phyloP scores from a whole-genome alignment of 2,797 vertebrate genomes.

The Serranus cabrilla region DNA sequence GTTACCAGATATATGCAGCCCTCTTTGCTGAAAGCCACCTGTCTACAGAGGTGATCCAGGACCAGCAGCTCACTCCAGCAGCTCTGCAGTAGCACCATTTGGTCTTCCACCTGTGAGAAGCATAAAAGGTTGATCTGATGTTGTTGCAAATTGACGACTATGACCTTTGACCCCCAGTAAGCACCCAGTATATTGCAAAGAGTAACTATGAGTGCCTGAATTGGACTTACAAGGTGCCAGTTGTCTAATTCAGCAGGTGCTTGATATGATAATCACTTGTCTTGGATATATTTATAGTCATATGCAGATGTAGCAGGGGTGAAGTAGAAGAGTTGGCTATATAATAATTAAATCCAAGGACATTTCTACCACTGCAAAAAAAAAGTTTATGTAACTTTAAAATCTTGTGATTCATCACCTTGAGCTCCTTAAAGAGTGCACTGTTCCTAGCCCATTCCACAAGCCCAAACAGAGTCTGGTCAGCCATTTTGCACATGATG shows the following conservation, averaged over 20 bases:
- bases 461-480: conserved; percentile 88
- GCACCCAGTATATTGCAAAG: neutral
- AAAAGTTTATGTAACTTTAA: neutral
- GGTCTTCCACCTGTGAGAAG: conserved; percentile 85
- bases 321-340: no score
- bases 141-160: neutral
- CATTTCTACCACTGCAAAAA: neutral
- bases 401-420: conserved; percentile 72
- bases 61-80: conserved; percentile 90
- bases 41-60: conserved; percentile 88
- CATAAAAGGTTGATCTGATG: neutral
- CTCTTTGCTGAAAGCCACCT: conserved; percentile 86
- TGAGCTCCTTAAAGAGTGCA: conserved; percentile 87
- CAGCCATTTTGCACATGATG: conserved; percentile 91
- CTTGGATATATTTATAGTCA: no score
- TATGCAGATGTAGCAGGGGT: no score
- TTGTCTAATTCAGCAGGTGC: no score
- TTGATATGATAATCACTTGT: no score
- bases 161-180: neutral
- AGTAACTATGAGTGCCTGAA: neutral
- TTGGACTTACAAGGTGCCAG: no score
- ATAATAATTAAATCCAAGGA: no score
- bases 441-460: conserved; percentile 90
- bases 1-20: conserved; percentile 88
- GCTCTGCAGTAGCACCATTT: conserved; percentile 89